phyloP scores from a whole-genome alignment of 2,113 vertebrate species.

The Cynocephalus volans region DNA sequence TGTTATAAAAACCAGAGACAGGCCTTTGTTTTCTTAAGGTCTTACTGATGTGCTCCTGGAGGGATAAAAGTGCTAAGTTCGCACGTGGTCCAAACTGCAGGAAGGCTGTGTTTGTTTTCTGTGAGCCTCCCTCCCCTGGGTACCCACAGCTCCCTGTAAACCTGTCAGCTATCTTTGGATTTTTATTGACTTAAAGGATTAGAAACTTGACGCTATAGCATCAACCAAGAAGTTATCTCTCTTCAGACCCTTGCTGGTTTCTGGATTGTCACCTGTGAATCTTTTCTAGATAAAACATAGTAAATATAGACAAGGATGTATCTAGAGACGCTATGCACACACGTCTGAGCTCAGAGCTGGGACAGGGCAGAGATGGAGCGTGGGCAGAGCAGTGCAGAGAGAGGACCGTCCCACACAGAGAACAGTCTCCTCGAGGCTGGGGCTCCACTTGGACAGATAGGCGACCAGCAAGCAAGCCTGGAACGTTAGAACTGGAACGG shows the following conservation, averaged over 20 bases:
- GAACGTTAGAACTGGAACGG: neutral
- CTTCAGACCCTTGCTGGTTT: rapidly evolving
- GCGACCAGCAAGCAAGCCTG: rapidly evolving
- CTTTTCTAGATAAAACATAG: neutral
- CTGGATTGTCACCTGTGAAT: rapidly evolving
- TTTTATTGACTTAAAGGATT: rapidly evolving
- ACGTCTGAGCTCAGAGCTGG: no score
- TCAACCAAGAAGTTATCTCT: neutral
- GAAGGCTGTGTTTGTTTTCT: neutral
- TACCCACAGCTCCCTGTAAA: rapidly evolving
- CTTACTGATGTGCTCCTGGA: neutral
- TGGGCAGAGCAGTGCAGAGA: neutral
- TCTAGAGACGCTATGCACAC: rapidly evolving
- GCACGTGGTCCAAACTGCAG: rapidly evolving
- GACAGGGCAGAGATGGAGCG: neutral
- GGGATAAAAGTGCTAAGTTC: rapidly evolving
- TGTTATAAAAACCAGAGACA: rapidly evolving
- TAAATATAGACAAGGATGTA: neutral
- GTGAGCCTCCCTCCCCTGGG: no score
- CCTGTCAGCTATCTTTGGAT: no score
- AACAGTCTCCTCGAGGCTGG: neutral
- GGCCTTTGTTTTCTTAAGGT: rapidly evolving
- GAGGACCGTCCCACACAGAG: no score
- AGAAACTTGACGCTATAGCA: rapidly evolving
- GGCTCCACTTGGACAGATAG: neutral